Conservation (phyloP, 2,797 vertebrate genomes). For the Aythya fuligula region DNA sequence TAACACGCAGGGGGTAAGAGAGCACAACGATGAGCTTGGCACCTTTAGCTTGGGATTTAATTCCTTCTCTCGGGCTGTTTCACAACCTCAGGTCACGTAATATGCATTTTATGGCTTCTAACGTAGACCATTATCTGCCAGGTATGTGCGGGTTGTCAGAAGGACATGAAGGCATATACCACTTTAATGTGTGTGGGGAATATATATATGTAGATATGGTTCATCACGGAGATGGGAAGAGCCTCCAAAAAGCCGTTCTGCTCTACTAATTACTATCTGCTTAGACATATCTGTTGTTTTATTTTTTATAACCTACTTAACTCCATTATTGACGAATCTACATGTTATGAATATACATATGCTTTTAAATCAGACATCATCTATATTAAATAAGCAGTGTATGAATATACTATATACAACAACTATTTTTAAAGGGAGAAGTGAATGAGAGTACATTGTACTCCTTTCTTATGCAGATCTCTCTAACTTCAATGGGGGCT, state of each 20-base stretch:
- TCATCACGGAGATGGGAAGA: background rate
- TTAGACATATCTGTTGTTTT: background rate
- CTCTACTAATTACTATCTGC: background rate
- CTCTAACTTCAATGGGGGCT: background rate
- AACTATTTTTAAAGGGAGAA: background rate
- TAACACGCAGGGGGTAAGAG: background rate
- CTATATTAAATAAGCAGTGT: background rate
- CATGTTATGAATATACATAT: background rate
- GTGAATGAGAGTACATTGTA: background rate
- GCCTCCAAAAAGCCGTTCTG: background rate
- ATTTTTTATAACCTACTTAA: background rate
- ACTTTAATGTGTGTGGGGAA: background rate
- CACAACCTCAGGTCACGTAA: background rate
- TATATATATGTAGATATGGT: background rate
- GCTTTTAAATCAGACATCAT: slow-evolving; percentile 10
- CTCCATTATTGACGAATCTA: background rate
- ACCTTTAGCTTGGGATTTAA: background rate
- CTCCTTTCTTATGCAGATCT: background rate
- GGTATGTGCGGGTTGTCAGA: background rate
- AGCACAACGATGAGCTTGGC: background rate
- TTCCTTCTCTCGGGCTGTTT: background rate
- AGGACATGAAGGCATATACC: background rate
- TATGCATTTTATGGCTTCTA: background rate
- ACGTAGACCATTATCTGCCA: background rate
- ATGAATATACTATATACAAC: background rate